Percentiles rank a stretch among this genome's conserved stretches.
Conservation (phyloP, 2,797 vertebrate genomes). For the Brachyalestes nurse region DNA sequence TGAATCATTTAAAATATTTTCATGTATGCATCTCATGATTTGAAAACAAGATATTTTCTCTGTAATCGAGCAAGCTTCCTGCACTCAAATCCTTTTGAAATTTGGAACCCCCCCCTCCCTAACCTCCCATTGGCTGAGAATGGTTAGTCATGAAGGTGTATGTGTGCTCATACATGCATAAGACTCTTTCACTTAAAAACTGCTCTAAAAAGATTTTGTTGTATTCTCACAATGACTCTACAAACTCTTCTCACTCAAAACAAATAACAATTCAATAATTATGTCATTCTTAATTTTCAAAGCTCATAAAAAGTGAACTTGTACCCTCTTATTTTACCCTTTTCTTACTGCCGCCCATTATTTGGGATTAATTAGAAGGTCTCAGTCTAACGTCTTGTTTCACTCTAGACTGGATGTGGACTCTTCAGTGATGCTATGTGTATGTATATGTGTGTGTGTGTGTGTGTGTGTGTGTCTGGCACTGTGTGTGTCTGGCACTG, state of each 20-base stretch:
- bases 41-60: background rate
- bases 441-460: background rate
- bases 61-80: slow-evolving; percentile 9
- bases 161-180: too few relatives aligned
- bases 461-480: slow-evolving; percentile 17
- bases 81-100: background rate
- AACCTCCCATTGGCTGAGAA: slow-evolving; percentile 36
- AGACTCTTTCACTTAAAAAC: too few relatives aligned
- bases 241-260: background rate
- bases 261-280: background rate
- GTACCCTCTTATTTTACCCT: background rate
- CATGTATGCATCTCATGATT: background rate
- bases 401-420: background rate
- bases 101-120: background rate
- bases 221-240: background rate
- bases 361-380: slow-evolving; percentile 1
- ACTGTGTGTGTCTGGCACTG: slow-evolving; percentile 32
- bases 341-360: too few relatives aligned
- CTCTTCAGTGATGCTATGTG: background rate
- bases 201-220: background rate
- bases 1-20: background rate
- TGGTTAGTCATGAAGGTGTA: background rate
- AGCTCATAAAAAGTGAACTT: background rate
- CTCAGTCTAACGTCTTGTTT: background rate
- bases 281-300: background rate